Evolutionary conservation across 2,113 vertebrate genomes (phyloP).

Genomic region (Felis chaus): DNA sequence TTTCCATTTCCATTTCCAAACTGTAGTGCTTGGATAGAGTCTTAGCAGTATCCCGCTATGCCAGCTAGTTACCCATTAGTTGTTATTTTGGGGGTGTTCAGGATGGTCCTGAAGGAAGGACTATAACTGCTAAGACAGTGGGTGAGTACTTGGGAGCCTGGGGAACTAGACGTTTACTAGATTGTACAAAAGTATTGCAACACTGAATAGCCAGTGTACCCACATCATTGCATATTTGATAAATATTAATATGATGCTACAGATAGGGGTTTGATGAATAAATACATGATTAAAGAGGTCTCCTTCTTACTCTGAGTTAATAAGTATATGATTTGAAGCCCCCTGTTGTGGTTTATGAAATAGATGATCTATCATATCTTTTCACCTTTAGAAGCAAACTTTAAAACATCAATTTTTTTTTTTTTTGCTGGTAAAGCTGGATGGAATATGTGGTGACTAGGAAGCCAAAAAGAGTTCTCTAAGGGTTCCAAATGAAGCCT

Average conservation of each 20-base stretch:
- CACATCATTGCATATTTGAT: neutral
- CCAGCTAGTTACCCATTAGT: neutral
- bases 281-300: neutral
- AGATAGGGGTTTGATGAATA: neutral
- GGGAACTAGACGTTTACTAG: neutral
- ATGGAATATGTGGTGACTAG: neutral
- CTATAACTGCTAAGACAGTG: neutral
- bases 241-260: neutral
- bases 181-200: neutral
- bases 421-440: neutral
- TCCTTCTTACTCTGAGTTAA: neutral
- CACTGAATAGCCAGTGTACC: neutral
- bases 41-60: neutral
- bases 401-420: neutral
- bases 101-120: neutral
- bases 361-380: neutral
- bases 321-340: neutral
- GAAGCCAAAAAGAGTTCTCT: neutral
- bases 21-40: neutral
- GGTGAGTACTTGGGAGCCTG: neutral
- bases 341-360: neutral
- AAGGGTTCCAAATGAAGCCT: neutral
- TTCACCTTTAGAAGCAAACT: neutral
- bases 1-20: too few species aligned
- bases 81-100: neutral